Conservation (phyloP, 2,888 invertebrate genomes). For the Pinctada fucata region DNA sequence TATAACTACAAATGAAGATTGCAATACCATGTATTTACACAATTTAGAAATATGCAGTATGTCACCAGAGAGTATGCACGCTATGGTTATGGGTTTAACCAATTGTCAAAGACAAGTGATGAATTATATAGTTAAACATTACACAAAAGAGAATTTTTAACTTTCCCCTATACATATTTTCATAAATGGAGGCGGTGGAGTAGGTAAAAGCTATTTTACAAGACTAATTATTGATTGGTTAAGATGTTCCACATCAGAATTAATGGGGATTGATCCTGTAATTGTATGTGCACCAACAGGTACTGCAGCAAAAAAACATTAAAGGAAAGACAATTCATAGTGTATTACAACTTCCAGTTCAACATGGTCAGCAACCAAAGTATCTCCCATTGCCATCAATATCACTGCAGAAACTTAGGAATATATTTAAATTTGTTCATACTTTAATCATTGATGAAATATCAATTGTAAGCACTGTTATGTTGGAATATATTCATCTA, state of each 20-base stretch:
- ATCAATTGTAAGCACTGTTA: conserved; percentile 39
- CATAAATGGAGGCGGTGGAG: conserved; percentile 38
- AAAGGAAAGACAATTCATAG: conserved; percentile 42
- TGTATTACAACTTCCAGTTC: conserved; percentile 36
- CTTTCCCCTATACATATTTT: no score
- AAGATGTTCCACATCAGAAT: conserved; percentile 20
- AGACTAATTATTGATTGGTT: conserved; percentile 41
- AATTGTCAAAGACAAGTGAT: conserved; percentile 35
- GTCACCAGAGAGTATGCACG: no score
- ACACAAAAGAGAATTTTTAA: conserved; percentile 2
- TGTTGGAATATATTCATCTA: conserved; percentile 35
- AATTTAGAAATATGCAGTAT: no score
- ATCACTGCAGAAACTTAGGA: conserved; percentile 29
- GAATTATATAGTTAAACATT: conserved; percentile 7
- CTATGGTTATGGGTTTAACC: conserved; percentile 3
- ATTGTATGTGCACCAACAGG: conserved; percentile 45
- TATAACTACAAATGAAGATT: no score
- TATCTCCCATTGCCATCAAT: conserved; percentile 33
- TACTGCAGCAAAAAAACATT: conserved; percentile 45
- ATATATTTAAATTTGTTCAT: conserved; percentile 32
- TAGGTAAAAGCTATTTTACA: conserved; percentile 40
- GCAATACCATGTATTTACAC: no score
- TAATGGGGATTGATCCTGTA: conserved; percentile 33
- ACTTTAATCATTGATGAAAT: conserved; percentile 48
- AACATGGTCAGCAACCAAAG: conserved; percentile 41